These are phyloP conservation scores for Prionailurus bengalensis DNA, from an alignment of 2,113 vertebrate genomes.

Conservation along the genomic window DNA sequence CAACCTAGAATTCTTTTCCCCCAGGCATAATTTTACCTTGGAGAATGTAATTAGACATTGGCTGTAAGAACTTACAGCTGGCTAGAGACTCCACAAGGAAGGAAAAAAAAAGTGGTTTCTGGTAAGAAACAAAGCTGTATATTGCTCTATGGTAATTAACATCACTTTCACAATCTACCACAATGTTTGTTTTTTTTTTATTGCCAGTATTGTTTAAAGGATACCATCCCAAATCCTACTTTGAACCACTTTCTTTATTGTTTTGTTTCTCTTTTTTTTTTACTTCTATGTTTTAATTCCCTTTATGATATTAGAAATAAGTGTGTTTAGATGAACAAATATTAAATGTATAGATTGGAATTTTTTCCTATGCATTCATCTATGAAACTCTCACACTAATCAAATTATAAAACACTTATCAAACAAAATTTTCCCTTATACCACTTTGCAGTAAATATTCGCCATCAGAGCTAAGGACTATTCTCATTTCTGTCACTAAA, in stretches of 20 bases:
- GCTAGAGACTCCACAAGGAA: neutral
- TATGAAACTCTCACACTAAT: neutral
- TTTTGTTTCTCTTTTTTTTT: neutral
- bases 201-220: neutral
- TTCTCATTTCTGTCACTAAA: neutral
- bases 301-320: neutral
- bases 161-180: neutral
- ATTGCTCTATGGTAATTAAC: neutral
- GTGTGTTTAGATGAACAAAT: neutral
- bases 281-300: neutral
- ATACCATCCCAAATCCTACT: neutral
- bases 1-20: neutral
- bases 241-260: neutral
- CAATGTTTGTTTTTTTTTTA: neutral
- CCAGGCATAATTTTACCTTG: neutral
- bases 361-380: neutral
- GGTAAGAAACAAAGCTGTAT: neutral
- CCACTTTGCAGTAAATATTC: neutral
- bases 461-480: neutral
- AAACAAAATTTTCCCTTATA: neutral
- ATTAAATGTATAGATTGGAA: neutral
- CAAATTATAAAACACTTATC: neutral
- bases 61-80: neutral
- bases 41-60: neutral
- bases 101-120: fast-evolving